A percentile compares a stretch with the other conserved stretches of the same genome.
Conservation (phyloP, 2,797 vertebrate genomes). For the Phrynocephalus guinanensis region DNA sequence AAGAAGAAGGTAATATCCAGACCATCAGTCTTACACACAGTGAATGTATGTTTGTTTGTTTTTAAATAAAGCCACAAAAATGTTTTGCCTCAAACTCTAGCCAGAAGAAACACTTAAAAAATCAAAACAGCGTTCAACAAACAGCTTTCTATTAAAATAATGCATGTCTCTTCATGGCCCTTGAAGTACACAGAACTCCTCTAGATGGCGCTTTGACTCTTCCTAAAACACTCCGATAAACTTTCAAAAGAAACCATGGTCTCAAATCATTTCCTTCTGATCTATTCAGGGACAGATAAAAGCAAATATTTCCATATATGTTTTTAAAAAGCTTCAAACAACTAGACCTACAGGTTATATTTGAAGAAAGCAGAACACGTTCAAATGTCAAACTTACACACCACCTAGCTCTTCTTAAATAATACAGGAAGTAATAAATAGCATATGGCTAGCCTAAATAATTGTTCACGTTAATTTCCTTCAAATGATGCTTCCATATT, state of each 20-base stretch:
- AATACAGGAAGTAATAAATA: conserved; percentile 10
- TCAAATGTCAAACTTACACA: neutral
- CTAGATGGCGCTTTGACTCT: conserved; percentile 30
- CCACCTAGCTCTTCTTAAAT: neutral
- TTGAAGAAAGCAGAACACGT: neutral
- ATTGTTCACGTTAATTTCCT: neutral
- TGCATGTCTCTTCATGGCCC: too few relatives aligned
- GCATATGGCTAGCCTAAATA: neutral
- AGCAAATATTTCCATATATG: neutral
- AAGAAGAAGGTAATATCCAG: too few relatives aligned
- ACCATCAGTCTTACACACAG: neutral
- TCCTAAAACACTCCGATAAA: neutral
- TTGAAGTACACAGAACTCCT: neutral
- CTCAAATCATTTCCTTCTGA: neutral
- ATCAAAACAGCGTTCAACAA: neutral
- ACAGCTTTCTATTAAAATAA: neutral
- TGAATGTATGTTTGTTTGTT: neutral
- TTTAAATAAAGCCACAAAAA: neutral
- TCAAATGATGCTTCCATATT: neutral
- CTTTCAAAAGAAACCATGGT: neutral
- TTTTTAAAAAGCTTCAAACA: neutral
- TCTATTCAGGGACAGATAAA: neutral
- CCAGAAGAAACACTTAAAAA: neutral
- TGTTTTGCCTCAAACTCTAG: neutral
- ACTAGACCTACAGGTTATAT: neutral